phyloP scores from a whole-genome alignment of 1,140 invertebrate genomes.

The Bombyx mandarina region DNA sequence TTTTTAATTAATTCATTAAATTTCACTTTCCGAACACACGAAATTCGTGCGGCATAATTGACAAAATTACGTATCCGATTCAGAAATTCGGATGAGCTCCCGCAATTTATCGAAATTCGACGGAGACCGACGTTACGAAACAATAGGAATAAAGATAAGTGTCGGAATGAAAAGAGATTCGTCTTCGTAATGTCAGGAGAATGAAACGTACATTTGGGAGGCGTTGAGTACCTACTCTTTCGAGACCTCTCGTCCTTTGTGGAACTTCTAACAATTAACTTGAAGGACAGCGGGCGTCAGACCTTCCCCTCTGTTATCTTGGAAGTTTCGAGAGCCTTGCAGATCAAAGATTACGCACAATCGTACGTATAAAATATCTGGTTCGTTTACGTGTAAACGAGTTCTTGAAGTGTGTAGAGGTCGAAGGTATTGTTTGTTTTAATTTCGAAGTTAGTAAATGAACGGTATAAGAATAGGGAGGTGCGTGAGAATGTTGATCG shows the following conservation, averaged over 20 bases:
- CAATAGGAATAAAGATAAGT: constrained; percentile 9
- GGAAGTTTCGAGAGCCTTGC: constrained; percentile 6
- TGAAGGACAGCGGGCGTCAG: constrained; percentile 10
- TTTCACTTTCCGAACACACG: too few species aligned
- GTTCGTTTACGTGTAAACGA: too few species aligned
- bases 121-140: neutral
- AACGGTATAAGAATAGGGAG: too few species aligned
- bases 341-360: constrained; percentile 17
- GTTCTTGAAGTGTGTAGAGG: neutral
- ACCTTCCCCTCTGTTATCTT: constrained; percentile 14
- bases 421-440: too few species aligned
- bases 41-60: too few species aligned
- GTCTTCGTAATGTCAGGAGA: constrained; percentile 8
- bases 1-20: too few species aligned
- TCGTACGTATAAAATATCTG: constrained; percentile 1
- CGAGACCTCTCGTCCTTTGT: constrained; percentile 13
- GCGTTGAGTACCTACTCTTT: constrained; percentile 12
- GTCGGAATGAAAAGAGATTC: constrained; percentile 8
- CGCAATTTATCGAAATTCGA: too few species aligned
- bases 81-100: too few species aligned
- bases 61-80: too few species aligned
- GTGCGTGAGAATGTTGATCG: too few species aligned
- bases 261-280: constrained; percentile 19
- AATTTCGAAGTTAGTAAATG: too few species aligned
- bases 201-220: constrained; percentile 5